Percentiles rank a stretch among this genome's conserved stretches.
These are phyloP conservation scores for Stenolophus ochropezus DNA, from an alignment of 2,888 invertebrate genomes.

Conservation along the genomic window DNA sequence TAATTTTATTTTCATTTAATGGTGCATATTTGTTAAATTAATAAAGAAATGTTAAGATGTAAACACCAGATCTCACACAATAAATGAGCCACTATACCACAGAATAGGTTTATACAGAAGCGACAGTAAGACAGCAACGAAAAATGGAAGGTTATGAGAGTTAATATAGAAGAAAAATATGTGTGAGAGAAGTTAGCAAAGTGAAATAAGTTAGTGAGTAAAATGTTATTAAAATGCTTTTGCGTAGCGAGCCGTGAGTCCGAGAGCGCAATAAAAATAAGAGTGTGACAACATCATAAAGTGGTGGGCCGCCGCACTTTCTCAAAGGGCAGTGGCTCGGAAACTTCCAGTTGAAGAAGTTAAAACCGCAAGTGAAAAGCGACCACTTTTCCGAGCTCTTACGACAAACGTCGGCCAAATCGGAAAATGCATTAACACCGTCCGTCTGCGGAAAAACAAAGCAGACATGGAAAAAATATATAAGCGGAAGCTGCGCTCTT, in stretches of 20 bases:
- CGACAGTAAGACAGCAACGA: too few species aligned
- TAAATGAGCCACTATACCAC: too few species aligned
- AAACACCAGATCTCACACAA: too few species aligned
- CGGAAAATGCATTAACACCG: constrained; percentile 54
- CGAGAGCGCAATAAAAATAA: constrained; percentile 13
- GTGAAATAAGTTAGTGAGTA: neutral
- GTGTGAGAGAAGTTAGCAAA: neutral
- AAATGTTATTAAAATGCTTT: constrained; percentile 11
- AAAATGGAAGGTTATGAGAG: neutral
- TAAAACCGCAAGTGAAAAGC: constrained; percentile 49
- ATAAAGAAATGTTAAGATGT: too few species aligned
- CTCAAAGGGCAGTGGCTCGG: constrained; percentile 2
- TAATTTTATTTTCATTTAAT: too few species aligned
- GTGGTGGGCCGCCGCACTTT: neutral
- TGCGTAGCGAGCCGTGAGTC: neutral
- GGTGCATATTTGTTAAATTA: too few species aligned
- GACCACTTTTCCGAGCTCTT: constrained; percentile 44
- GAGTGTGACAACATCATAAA: constrained; percentile 36
- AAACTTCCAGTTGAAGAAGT: constrained; percentile 44
- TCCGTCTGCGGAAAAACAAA: constrained; percentile 46
- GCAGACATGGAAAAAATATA: constrained; percentile 54
- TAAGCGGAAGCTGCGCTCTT: constrained; percentile 62
- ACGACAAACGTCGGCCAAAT: constrained; percentile 42
- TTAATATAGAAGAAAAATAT: neutral
- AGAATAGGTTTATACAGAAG: too few species aligned